phyloP scores from a whole-genome alignment of 2,797 vertebrate genomes.

The Poecilia wingei region DNA sequence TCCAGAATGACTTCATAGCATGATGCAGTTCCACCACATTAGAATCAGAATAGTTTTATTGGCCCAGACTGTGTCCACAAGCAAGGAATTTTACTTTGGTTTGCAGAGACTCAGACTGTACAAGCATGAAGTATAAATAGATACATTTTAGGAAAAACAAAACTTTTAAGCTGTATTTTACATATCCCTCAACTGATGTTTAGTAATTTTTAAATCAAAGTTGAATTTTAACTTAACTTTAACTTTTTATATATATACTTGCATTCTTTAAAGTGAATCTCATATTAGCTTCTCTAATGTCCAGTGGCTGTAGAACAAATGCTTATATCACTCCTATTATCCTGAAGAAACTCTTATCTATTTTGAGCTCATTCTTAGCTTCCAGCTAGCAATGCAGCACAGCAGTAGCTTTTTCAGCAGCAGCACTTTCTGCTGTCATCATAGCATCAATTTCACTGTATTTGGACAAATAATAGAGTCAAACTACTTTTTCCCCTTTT shows the following conservation, averaged over 20 bases:
- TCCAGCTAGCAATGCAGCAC: not conserved
- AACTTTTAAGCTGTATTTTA: not conserved
- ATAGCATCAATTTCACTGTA: slow-evolving; percentile 22
- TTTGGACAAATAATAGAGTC: slow-evolving; percentile 37
- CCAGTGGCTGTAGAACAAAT: not conserved
- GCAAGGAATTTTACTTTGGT: not conserved
- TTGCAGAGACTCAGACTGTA: not conserved
- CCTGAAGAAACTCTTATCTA: not conserved
- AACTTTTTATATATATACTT: not conserved
- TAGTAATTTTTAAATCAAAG: not conserved
- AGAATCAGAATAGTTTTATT: not conserved
- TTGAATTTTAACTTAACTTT: not conserved
- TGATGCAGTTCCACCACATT: not conserved
- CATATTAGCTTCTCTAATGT: not conserved
- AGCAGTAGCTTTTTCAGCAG: not conserved
- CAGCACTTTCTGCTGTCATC: slow-evolving; percentile 3
- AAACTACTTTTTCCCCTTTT: slow-evolving; percentile 37
- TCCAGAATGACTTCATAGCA: not conserved
- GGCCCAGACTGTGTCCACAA: not conserved
- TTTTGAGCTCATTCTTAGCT: not conserved
- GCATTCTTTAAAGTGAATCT: not conserved
- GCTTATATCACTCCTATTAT: not conserved
- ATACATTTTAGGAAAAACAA: not conserved
- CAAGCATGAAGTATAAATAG: not conserved
- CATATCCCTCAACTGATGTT: not conserved